Evolutionary conservation across 2,797 vertebrate species (phyloP).

Genomic region (Centroberyx gerrardi): DNA sequence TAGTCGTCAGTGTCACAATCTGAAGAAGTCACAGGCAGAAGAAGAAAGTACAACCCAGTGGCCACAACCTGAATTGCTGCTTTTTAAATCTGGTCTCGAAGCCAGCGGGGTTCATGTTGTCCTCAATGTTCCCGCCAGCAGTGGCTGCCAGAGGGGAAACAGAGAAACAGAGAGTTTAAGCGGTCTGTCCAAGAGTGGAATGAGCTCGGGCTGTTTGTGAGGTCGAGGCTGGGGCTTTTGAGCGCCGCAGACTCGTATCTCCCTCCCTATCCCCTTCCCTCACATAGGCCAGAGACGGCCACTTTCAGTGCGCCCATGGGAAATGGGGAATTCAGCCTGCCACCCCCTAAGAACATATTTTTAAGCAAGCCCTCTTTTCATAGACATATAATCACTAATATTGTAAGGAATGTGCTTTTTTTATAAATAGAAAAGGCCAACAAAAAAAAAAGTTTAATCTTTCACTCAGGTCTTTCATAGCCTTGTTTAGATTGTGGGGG

Average conservation of each 20-base stretch:
- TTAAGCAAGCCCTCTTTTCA: conserved; percentile 80
- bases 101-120: conserved; percentile 73
- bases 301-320: conserved; percentile 87
- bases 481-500: conserved; percentile 73
- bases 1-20: conserved; percentile 36
- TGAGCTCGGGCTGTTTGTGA: conserved; percentile 73
- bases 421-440: conserved; percentile 81
- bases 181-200: conserved; percentile 80
- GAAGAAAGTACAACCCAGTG: conserved; percentile 63
- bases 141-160: conserved; percentile 72
- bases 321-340: conserved; percentile 86
- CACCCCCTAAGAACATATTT: conserved; percentile 82
- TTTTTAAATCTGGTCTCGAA: conserved; percentile 74
- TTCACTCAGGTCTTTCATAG: conserved; percentile 59
- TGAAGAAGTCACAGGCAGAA: conserved; percentile 55
- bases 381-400: conserved; percentile 83
- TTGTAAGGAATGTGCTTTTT: conserved; percentile 79
- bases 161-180: conserved; percentile 77
- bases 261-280: conserved; percentile 77
- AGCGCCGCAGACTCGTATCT: conserved; percentile 86
- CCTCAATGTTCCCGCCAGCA: conserved; percentile 76
- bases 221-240: conserved; percentile 81
- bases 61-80: conserved; percentile 67
- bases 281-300: conserved; percentile 85
- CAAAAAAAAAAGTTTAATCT: no score